Evolutionary conservation across 2,113 vertebrate species (phyloP).

Genomic region (Prochilodus magdalenae): DNA sequence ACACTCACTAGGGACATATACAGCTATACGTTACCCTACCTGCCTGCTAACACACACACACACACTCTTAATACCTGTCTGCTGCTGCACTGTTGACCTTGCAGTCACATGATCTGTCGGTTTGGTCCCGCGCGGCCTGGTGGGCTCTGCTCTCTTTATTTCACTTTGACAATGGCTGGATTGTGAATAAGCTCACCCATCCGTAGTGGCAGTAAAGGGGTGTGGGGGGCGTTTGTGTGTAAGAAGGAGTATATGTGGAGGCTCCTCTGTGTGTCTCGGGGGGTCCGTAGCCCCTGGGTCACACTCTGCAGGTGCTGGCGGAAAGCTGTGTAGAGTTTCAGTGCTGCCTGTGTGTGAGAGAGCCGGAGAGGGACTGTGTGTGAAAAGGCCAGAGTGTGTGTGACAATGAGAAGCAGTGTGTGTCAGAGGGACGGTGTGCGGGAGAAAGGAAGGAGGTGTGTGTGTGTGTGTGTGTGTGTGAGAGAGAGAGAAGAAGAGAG

Average conservation of each 20-base stretch:
- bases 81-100: constrained; percentile 19
- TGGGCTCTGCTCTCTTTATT: constrained; percentile 8
- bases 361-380: constrained; percentile 24
- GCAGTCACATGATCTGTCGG: background rate
- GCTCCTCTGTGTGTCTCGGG: constrained; percentile 54
- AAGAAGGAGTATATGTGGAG: constrained; percentile 40
- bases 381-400: constrained; percentile 48
- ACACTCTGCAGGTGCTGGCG: constrained; percentile 67
- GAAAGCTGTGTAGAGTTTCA: constrained; percentile 71
- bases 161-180: constrained; percentile 62
- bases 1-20: background rate
- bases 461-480: constrained; percentile 19
- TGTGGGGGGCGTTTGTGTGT: background rate
- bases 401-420: background rate
- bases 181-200: constrained; percentile 62
- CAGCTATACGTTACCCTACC: background rate
- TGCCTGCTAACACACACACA: background rate
- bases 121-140: background rate
- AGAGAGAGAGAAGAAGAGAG: background rate
- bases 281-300: constrained; percentile 62
- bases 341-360: constrained; percentile 56
- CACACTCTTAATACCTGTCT: constrained; percentile 12
- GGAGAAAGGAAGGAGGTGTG: constrained; percentile 31
- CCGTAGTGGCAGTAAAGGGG: constrained; percentile 6
- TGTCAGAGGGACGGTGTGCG: background rate